A percentile compares a stretch with the other conserved stretches of the same genome.
phyloP scores from a whole-genome alignment of 1,140 invertebrate species.

The Theocolax elegans region DNA sequence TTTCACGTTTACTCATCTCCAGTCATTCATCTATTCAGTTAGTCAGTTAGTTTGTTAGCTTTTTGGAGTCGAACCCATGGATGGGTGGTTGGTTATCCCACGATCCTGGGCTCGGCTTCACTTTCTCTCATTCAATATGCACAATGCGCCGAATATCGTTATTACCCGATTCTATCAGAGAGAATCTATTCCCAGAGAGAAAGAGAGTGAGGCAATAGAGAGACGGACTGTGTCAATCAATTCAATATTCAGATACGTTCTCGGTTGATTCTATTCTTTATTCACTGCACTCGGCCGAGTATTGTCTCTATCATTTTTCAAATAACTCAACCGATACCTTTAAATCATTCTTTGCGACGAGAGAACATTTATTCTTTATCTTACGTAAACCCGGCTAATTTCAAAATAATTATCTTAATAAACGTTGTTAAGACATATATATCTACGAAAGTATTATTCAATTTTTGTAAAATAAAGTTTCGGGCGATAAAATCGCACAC shows the following conservation, averaged over 20 bases:
- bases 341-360: background rate
- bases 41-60: background rate
- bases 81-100: background rate
- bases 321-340: no score
- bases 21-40: background rate
- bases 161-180: no score
- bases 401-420: no score
- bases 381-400: no score
- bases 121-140: background rate
- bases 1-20: slow-evolving; percentile 18
- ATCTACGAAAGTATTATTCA: no score
- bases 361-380: background rate
- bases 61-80: slow-evolving; percentile 18
- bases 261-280: no score
- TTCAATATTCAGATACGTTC: slow-evolving; percentile 23
- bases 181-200: slow-evolving; percentile 39
- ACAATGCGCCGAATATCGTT: no score
- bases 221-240: slow-evolving; percentile 17
- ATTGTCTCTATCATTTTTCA: background rate
- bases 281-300: slow-evolving; percentile 12
- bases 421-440: no score
- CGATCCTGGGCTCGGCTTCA: slow-evolving; percentile 29
- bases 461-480: no score
- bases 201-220: slow-evolving; percentile 40
- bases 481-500: no score